These are phyloP conservation scores for Pinna nobilis DNA, from an alignment of 1,140 invertebrate genomes.

Conservation along the genomic window DNA sequence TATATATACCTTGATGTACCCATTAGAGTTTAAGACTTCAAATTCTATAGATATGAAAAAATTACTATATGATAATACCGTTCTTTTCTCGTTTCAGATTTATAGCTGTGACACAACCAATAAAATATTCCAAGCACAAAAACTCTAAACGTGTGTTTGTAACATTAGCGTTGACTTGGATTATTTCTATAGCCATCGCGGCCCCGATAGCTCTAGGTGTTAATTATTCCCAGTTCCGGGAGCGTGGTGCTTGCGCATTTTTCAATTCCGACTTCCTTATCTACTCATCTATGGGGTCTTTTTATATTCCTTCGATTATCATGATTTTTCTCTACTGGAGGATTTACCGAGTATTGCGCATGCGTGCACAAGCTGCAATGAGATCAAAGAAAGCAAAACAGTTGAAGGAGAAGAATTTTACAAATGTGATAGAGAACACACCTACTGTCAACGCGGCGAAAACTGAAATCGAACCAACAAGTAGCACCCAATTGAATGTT, in stretches of 20 bases:
- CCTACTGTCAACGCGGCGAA: slow-evolving; percentile 46
- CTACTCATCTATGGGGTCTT: slow-evolving; percentile 97
- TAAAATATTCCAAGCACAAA: slow-evolving; percentile 99
- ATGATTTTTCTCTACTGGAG: slow-evolving; percentile 99
- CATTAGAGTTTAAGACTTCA: too few relatives aligned
- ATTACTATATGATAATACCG: slow-evolving; percentile 1
- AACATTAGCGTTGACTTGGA: slow-evolving; percentile 97
- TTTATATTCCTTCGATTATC: slow-evolving; percentile 99
- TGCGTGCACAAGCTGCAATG: slow-evolving; percentile 86
- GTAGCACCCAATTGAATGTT: slow-evolving; percentile 62
- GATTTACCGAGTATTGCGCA: slow-evolving; percentile 94
- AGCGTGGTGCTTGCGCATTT: slow-evolving; percentile 85
- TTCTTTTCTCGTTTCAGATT: slow-evolving; percentile 82
- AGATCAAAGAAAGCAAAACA: slow-evolving; percentile 46
- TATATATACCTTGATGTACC: too few relatives aligned
- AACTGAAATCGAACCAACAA: slow-evolving; percentile 55
- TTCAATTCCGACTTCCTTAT: slow-evolving; percentile 99
- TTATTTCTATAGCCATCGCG: slow-evolving; percentile 96
- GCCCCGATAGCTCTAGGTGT: slow-evolving; percentile 96
- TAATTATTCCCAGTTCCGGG: slow-evolving; percentile 79
- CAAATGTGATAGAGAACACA: slow-evolving; percentile 69
- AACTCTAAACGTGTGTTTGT: slow-evolving; percentile 95
- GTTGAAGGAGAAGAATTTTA: slow-evolving; percentile 39
- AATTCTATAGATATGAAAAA: not conserved
- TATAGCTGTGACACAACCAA: slow-evolving; percentile 98